Conservation (phyloP, 2,797 vertebrate genomes). For the Geotria australis region DNA sequence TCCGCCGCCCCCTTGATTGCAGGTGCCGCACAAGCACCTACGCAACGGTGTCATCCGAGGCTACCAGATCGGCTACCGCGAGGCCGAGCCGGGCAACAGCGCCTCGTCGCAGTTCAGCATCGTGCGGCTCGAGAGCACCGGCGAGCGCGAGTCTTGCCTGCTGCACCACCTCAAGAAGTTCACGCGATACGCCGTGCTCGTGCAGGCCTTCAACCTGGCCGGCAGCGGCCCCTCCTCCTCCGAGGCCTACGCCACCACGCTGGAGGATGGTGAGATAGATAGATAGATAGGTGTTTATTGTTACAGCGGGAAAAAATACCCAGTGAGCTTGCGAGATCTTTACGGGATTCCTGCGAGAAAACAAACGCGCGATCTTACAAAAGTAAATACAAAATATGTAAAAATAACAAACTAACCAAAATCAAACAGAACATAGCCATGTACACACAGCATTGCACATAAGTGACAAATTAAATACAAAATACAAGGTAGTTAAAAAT, state of each 20-base stretch:
- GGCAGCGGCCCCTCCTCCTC: constrained; percentile 88
- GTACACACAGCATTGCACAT: too few species aligned
- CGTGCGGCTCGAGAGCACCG: constrained; percentile 69
- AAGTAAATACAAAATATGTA: too few species aligned
- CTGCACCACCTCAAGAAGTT: constrained; percentile 90
- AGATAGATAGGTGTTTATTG: too few species aligned
- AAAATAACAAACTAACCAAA: too few species aligned
- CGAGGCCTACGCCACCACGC: constrained; percentile 76
- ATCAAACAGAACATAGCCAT: too few species aligned
- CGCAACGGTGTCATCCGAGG: constrained; percentile 90
- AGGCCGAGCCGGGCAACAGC: constrained; percentile 41
- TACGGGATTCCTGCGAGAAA: too few species aligned
- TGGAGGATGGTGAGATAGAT: constrained; percentile 64
- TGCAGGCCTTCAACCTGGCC: constrained; percentile 76
- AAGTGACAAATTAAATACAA: too few species aligned
- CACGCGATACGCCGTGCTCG: constrained; percentile 90
- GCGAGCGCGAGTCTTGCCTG: constrained; percentile 58
- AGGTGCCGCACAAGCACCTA: constrained; percentile 74
- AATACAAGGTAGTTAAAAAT: too few species aligned
- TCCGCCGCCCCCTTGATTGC: too few species aligned
- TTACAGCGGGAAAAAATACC: too few species aligned
- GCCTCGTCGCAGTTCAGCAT: constrained; percentile 91
- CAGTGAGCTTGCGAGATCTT: too few species aligned
- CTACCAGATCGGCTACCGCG: constrained; percentile 89
- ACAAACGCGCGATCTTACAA: too few species aligned